A percentile compares a stretch with the other conserved stretches of the same genome.
phyloP scores from a whole-genome alignment of 2,113 vertebrate species.

The Hydropotes inermis region DNA sequence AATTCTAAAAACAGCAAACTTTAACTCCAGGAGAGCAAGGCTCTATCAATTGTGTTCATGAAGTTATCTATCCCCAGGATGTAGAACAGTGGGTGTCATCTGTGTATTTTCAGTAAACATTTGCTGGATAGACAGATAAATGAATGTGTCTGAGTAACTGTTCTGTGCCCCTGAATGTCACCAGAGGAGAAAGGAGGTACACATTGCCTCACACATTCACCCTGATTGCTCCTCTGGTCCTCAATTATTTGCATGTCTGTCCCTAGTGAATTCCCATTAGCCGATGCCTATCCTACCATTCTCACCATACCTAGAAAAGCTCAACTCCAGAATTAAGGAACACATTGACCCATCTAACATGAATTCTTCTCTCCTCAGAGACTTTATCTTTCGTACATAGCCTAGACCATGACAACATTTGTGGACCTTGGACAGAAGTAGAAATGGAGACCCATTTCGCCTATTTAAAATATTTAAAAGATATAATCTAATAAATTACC shows the following conservation, averaged over 20 bases:
- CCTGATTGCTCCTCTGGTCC: neutral
- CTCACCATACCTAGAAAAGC: neutral
- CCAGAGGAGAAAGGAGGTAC: neutral
- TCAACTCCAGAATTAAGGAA: neutral
- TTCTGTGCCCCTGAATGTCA: rapidly evolving
- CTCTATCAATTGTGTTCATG: neutral
- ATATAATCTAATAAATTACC: neutral
- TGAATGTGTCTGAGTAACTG: neutral
- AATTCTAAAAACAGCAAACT: neutral
- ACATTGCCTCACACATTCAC: neutral
- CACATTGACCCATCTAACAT: neutral
- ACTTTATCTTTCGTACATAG: neutral
- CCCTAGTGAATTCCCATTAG: neutral
- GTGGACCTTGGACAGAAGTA: neutral
- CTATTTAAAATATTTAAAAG: neutral
- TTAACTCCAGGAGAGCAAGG: neutral
- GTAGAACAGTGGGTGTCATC: neutral
- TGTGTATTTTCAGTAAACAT: neutral
- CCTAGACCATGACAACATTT: neutral
- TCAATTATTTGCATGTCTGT: neutral
- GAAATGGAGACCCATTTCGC: neutral
- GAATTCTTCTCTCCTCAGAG: neutral
- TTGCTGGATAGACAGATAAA: neutral
- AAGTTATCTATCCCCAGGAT: neutral
- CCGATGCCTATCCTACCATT: neutral